Evolutionary conservation across 2,797 vertebrate genomes (phyloP), one percentile per base, ranked within the genome.

Genomic region (Chelmon rostratus): DNA sequence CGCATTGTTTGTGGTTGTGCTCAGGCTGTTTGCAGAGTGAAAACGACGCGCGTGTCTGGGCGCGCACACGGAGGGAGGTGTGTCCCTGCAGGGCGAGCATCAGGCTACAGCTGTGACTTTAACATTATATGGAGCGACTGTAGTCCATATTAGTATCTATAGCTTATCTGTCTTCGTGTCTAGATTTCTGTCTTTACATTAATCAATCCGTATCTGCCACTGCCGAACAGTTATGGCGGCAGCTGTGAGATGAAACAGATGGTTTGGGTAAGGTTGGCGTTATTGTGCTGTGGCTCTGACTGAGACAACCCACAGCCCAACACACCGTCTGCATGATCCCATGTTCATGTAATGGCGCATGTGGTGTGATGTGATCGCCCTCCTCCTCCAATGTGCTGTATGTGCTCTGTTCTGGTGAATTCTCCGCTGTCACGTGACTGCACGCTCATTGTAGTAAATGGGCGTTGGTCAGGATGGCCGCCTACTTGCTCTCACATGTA

Each of bases 381-480:
- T 16, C 76, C 77, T n/a, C 63, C 49, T 49, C 68, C 16, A 46
- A 42, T 37, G 47, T 33, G 68, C 69, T 52, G 75, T 76, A 76
- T 66, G 47, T 73, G 66, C 71, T 35, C 62, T 31, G 52, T 82
- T 82, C 83, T 76, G 81, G 65, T 28, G 63, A 52, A 40, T 81
- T 82, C 84, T 69, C 59, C 37, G 61, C 76, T 19, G 86, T 86
- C 92, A 91, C 66, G 92, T 94, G 93, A 94, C 87, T 25, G 86
- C 73, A 71, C 82, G 62, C 75, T 93, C 92, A 86, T 91, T 87
- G 93, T 95, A 91, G 92, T 95, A 95, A 94, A 93, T 95, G 95
- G 95, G 95, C 94, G 95, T 96, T 94, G 84, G 76, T 77, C 89
- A 95, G 95, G 83, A 95, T 95, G 95, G 94, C 94, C 68, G 92